Evolutionary conservation across 1,140 invertebrate genomes (phyloP).

Genomic region (Oscheius sp.): DNA sequence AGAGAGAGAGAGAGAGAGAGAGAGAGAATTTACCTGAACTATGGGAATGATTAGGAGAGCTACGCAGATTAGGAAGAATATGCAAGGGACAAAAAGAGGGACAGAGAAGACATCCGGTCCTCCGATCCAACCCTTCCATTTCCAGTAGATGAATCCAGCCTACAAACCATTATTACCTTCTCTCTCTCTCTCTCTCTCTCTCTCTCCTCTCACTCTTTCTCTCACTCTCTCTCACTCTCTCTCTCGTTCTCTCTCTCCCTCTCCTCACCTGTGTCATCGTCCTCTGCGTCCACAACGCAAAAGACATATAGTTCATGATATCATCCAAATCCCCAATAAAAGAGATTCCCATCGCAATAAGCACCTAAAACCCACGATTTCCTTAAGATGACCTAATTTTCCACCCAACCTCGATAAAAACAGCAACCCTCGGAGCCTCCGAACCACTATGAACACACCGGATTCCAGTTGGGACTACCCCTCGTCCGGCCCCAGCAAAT

Average conservation of each 20-base stretch:
- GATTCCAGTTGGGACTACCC: constrained; percentile 44
- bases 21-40: background rate
- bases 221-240: background rate
- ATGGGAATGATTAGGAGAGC: constrained; percentile 37
- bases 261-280: constrained; percentile 26
- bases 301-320: constrained; percentile 52
- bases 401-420: constrained; percentile 44
- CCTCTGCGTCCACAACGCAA: constrained; percentile 41
- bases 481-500: constrained; percentile 44
- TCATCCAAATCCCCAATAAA: constrained; percentile 57
- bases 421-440: constrained; percentile 45
- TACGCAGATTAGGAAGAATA: constrained; percentile 33
- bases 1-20: background rate
- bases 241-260: background rate
- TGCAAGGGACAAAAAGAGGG: constrained; percentile 31
- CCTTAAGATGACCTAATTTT: too few species aligned
- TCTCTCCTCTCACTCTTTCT: background rate
- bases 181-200: background rate
- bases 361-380: constrained; percentile 28
- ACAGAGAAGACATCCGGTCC: constrained; percentile 17
- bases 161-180: background rate
- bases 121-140: background rate
- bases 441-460: constrained; percentile 39
- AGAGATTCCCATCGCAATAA: constrained; percentile 44
- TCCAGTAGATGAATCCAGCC: constrained; percentile 37